Evolutionary conservation across 2,797 vertebrate species (phyloP).

Genomic region (Uromys caudimaculatus): DNA sequence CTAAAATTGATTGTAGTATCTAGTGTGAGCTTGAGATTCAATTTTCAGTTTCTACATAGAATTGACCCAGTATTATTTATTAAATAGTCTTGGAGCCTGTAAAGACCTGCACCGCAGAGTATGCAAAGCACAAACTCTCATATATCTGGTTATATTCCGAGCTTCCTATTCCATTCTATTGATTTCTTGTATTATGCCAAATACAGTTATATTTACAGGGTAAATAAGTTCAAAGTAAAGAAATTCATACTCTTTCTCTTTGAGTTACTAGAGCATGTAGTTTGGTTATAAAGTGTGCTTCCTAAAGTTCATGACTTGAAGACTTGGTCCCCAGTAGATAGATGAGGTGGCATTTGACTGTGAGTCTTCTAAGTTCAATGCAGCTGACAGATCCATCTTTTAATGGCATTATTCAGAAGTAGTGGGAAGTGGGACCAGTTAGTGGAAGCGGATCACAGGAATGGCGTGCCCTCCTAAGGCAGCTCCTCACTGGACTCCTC

Average conservation of each 20-base stretch:
- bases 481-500: background rate
- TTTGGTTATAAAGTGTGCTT: background rate
- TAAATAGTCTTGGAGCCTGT: background rate
- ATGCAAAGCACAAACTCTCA: background rate
- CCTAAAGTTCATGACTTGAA: background rate
- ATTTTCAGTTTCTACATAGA: constrained; percentile 26
- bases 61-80: constrained; percentile 8
- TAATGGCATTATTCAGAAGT: background rate
- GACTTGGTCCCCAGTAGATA: background rate
- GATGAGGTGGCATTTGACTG: background rate
- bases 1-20: constrained; percentile 55
- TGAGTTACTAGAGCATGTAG: background rate
- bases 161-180: background rate
- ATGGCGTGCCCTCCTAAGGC: background rate
- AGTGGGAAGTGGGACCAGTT: background rate
- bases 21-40: constrained; percentile 4
- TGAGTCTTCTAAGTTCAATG: background rate
- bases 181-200: constrained; percentile 33
- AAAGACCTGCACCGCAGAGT: background rate
- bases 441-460: background rate
- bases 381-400: background rate
- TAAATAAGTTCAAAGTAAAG: constrained; percentile 36
- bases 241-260: background rate
- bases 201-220: background rate
- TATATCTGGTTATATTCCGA: background rate